phyloP scores from a whole-genome alignment of 2,888 invertebrate species.

The Dioctria rufipes region DNA sequence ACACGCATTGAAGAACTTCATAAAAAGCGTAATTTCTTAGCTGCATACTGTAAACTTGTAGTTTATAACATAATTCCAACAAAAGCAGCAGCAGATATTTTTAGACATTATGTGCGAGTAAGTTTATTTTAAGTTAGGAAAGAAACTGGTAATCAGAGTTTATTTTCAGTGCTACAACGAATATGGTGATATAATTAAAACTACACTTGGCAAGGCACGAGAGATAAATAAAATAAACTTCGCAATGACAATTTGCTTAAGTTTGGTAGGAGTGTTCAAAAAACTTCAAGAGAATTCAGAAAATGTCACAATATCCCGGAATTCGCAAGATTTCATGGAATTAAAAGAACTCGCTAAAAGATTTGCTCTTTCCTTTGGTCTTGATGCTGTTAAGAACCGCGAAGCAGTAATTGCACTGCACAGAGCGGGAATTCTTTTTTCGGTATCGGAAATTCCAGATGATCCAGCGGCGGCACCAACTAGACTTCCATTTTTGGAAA shows the following conservation, averaged over 20 bases:
- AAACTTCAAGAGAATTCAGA: constrained; percentile 75
- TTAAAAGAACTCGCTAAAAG: constrained; percentile 97
- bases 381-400: constrained; percentile 96
- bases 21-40: constrained; percentile 95
- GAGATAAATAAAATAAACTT: constrained; percentile 98
- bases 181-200: constrained; percentile 98
- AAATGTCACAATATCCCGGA: constrained; percentile 75
- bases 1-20: constrained; percentile 97
- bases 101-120: constrained; percentile 97
- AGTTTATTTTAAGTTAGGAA: constrained; percentile 57
- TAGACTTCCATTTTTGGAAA: constrained; percentile 93
- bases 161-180: constrained; percentile 90
- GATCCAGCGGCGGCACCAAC: constrained; percentile 87
- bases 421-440: constrained; percentile 93
- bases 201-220: constrained; percentile 94
- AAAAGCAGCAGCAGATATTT: constrained; percentile 92
- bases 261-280: constrained; percentile 89
- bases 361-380: constrained; percentile 96
- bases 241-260: constrained; percentile 93
- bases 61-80: constrained; percentile 98
- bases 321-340: constrained; percentile 88
- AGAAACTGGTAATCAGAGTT: constrained; percentile 24
- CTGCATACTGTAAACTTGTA: constrained; percentile 97
- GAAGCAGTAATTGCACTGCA: constrained; percentile 97
- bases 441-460: constrained; percentile 76